Percentiles rank a stretch among this genome's conserved stretches.
Evolutionary conservation across 2,888 invertebrate genomes (phyloP).

Genomic region (Acanthosoma haemorrhoidale): DNA sequence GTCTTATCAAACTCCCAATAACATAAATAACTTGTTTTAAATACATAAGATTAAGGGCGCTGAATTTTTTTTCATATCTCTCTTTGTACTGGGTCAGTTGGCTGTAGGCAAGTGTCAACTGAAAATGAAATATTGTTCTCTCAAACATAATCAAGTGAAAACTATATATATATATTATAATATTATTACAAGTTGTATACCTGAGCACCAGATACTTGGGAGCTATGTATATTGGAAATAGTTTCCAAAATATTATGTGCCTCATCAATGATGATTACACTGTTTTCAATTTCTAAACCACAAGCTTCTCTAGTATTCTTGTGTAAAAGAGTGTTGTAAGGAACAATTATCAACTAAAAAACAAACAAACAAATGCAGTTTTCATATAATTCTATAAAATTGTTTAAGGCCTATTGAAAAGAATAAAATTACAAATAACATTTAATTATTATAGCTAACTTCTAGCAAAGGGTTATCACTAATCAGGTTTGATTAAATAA

Average conservation of each 20-base stretch:
- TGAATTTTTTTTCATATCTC: conserved; percentile 66
- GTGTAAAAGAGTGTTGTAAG: conserved; percentile 76
- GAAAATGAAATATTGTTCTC: conserved; percentile 29
- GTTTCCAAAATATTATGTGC: conserved; percentile 94
- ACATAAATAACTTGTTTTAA: conserved; percentile 79
- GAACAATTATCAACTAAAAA: conserved; percentile 54
- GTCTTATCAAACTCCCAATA: conserved; percentile 57
- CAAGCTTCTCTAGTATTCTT: conserved; percentile 67
- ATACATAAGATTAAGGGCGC: conserved; percentile 69
- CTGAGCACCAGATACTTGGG: conserved; percentile 63
- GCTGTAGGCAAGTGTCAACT: conserved; percentile 56
- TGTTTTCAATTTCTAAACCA: conserved; percentile 64
- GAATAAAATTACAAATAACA: too few relatives aligned
- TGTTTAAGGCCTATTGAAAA: too few relatives aligned
- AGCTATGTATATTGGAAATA: conserved; percentile 77
- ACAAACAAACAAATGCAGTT: not conserved
- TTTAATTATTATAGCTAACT: too few relatives aligned
- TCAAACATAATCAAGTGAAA: not conserved
- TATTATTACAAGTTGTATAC: conserved; percentile 38
- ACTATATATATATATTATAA: not conserved
- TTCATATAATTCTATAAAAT: too few relatives aligned
- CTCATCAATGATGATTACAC: conserved; percentile 86
- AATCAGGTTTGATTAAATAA: not conserved
- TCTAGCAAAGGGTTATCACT: too few relatives aligned
- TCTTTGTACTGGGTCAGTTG: conserved; percentile 67